Evolutionary conservation across 1,140 invertebrate genomes (phyloP).

Genomic region (Drosophila trapezifrons): DNA sequence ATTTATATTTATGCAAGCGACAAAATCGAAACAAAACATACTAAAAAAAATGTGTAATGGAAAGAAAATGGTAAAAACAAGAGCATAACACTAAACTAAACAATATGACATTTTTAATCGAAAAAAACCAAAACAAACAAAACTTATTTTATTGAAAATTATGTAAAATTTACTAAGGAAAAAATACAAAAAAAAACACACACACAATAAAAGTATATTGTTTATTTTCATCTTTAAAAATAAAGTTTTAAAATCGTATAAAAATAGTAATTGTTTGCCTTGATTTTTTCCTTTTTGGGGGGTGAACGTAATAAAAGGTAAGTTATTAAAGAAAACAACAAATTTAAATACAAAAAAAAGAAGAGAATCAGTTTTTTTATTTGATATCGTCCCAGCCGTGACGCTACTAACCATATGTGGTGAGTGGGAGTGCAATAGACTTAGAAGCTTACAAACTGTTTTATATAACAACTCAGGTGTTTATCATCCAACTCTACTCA

Average conservation of each 20-base stretch:
- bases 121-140: slow-evolving; percentile 62
- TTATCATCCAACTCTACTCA: no score
- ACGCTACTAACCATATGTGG: no score
- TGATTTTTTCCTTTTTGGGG: neutral
- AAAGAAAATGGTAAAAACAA: slow-evolving; percentile 63
- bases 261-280: slow-evolving; percentile 75
- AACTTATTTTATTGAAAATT: slow-evolving; percentile 84
- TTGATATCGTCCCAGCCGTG: no score
- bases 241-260: slow-evolving; percentile 85
- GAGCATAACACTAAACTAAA: slow-evolving; percentile 75
- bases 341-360: no score
- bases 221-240: slow-evolving; percentile 85
- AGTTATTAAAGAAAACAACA: neutral
- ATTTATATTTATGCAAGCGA: slow-evolving; percentile 79
- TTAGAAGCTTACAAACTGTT: no score
- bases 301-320: neutral
- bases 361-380: no score
- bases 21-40: slow-evolving; percentile 61
- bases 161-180: slow-evolving; percentile 84
- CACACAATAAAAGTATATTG: slow-evolving; percentile 84
- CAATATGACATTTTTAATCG: slow-evolving; percentile 84
- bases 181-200: slow-evolving; percentile 63
- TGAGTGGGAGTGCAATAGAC: no score
- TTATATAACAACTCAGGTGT: no score
- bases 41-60: slow-evolving; percentile 63